A percentile compares a stretch with the other conserved stretches of the same genome.
These are phyloP conservation scores for Saccostrea cuccullata DNA, from an alignment of 1,140 invertebrate species.

Conservation along the genomic window DNA sequence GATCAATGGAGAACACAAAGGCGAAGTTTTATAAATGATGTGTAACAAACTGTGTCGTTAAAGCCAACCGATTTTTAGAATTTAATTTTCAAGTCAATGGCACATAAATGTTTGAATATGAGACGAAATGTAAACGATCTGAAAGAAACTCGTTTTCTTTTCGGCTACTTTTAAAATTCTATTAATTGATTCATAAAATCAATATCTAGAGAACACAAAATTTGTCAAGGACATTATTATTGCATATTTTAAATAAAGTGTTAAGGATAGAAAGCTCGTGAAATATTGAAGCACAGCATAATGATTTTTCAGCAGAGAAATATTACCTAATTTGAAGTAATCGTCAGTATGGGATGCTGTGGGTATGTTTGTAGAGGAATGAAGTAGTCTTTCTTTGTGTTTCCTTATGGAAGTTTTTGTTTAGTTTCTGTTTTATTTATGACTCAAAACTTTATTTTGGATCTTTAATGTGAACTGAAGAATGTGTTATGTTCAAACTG, in stretches of 20 bases:
- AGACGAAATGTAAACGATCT: neutral
- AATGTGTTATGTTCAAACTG: conserved; percentile 25
- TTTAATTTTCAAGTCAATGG: neutral
- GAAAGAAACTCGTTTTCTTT: neutral
- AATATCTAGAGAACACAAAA: neutral
- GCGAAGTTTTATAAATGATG: neutral
- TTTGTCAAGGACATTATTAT: neutral
- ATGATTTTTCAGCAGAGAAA: neutral
- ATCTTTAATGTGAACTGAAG: conserved; percentile 1
- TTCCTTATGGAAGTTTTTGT: neutral
- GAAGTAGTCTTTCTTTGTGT: neutral
- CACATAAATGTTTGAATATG: neutral
- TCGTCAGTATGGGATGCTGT: neutral
- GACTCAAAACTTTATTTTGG: neutral
- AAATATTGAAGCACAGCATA: neutral
- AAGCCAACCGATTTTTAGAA: neutral
- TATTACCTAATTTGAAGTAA: neutral
- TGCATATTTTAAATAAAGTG: neutral
- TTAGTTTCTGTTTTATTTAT: neutral
- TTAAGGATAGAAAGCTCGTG: neutral
- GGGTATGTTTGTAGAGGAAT: neutral
- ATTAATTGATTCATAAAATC: neutral
- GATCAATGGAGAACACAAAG: neutral
- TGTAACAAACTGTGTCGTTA: neutral
- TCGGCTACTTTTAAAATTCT: neutral